Evolutionary conservation across 2,113 vertebrate species (phyloP).

Genomic region (Steatornis caripensis): DNA sequence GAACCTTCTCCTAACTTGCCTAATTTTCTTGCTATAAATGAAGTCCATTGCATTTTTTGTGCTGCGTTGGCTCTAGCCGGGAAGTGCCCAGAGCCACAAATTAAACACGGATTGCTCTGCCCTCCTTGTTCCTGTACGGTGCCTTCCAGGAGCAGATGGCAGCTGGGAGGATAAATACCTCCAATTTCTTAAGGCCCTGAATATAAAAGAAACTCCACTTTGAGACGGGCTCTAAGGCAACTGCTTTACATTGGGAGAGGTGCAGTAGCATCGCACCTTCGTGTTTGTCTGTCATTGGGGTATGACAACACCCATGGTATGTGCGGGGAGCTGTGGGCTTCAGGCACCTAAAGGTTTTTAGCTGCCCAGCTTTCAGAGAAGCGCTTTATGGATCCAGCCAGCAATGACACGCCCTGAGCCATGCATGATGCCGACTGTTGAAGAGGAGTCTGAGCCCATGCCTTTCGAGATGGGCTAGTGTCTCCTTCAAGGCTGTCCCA

Average conservation of each 20-base stretch:
- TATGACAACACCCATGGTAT: accelerated
- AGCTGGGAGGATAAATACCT: background rate
- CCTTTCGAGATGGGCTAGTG: background rate
- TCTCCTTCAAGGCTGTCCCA: background rate
- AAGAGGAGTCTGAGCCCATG: background rate
- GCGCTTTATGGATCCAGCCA: background rate
- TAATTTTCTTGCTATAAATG: background rate
- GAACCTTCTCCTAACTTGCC: background rate
- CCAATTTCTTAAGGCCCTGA: background rate
- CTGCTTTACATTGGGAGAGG: background rate
- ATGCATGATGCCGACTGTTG: accelerated
- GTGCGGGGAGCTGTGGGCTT: background rate
- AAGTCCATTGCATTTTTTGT: background rate
- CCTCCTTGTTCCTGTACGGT: background rate
- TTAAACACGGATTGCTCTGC: background rate
- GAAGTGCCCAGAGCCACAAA: background rate
- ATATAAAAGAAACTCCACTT: background rate
- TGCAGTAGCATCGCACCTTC: background rate
- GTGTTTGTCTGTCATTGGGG: background rate
- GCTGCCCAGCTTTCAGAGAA: background rate
- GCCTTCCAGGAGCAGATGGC: background rate
- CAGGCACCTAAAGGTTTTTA: background rate
- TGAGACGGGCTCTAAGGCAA: background rate
- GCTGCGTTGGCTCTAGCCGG: background rate
- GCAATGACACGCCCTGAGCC: background rate